These are phyloP conservation scores for Brachypodius melanocephalos DNA, from an alignment of 2,113 vertebrate species.

Conservation along the genomic window DNA sequence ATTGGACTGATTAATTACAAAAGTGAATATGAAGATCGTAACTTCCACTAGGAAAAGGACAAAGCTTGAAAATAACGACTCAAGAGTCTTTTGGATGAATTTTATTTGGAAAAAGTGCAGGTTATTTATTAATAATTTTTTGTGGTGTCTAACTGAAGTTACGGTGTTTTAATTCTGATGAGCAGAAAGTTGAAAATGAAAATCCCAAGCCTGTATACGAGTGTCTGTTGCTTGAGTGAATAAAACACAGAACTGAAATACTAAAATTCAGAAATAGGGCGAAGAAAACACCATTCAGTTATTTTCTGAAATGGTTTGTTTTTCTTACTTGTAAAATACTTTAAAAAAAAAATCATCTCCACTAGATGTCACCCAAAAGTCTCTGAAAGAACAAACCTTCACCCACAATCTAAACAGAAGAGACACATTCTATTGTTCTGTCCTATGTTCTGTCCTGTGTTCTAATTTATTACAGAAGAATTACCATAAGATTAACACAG, in stretches of 20 bases:
- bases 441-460: not conserved
- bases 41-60: not conserved
- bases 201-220: not conserved
- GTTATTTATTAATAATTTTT: not conserved
- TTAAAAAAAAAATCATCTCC: not conserved
- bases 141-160: not conserved
- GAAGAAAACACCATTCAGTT: not conserved
- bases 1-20: not conserved
- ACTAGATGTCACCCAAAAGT: conserved; percentile 68
- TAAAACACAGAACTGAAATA: not conserved
- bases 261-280: not conserved
- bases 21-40: not conserved
- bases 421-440: not conserved
- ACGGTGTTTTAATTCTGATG: not conserved
- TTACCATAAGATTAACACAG: not conserved
- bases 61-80: not conserved
- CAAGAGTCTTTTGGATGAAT: not conserved
- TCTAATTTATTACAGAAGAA: not conserved
- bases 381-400: conserved; percentile 4
- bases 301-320: not conserved
- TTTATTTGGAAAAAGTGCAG: not conserved
- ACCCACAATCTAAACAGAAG: not conserved
- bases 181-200: not conserved
- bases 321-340: not conserved
- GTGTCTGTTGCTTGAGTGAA: not conserved